These are phyloP conservation scores for Melanogrammus aeglefinus DNA, from an alignment of 2,797 vertebrate genomes.

Conservation along the genomic window DNA sequence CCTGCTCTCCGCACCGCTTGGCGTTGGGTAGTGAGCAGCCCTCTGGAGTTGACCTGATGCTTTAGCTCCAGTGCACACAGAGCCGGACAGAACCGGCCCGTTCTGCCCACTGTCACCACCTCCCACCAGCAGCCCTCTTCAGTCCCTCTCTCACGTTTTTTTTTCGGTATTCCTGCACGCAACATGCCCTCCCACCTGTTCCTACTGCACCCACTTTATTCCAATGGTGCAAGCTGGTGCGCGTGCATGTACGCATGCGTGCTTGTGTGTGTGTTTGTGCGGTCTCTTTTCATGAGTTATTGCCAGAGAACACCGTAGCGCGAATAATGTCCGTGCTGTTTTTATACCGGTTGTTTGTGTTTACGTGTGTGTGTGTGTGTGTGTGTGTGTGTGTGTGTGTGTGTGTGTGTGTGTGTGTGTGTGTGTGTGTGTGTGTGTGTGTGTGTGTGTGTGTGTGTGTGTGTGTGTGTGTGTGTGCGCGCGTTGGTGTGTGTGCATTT, in stretches of 20 bases:
- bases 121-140: slow-evolving; percentile 49
- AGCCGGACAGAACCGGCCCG: too few species aligned
- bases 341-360: slow-evolving; percentile 27
- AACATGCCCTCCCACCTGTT: slow-evolving; percentile 60
- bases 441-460: slow-evolving; percentile 24
- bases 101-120: not conserved
- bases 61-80: too few species aligned
- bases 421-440: not conserved
- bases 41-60: too few species aligned
- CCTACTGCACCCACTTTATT: slow-evolving; percentile 61
- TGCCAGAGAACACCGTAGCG: slow-evolving; percentile 62
- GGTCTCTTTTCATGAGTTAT: slow-evolving; percentile 21
- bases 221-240: slow-evolving; percentile 14
- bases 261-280: not conserved
- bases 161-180: slow-evolving; percentile 31
- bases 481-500: not conserved
- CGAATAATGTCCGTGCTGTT: slow-evolving; percentile 47
- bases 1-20: too few species aligned
- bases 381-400: slow-evolving; percentile 1
- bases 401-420: not conserved
- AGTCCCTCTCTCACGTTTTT: slow-evolving; percentile 36
- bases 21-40: too few species aligned
- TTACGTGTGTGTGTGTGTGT: not conserved
- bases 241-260: too few species aligned
- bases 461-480: not conserved